phyloP scores from a whole-genome alignment of 1,140 invertebrate genomes.

The Bombus pyrosoma region DNA sequence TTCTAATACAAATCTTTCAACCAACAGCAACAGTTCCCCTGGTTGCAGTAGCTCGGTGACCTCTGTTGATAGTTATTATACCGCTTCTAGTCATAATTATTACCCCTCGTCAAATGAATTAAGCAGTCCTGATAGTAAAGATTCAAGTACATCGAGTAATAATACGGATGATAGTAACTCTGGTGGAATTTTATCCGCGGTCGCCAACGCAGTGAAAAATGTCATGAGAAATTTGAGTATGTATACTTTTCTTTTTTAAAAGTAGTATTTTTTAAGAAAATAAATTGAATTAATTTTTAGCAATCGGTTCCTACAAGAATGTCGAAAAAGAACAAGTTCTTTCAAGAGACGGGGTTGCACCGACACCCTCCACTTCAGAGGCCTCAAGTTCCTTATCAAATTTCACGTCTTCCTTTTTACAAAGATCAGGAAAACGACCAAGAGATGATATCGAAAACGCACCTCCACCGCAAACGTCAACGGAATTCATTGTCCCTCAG shows the following conservation, averaged over 20 bases:
- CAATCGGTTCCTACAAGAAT: background rate
- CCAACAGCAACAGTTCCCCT: background rate
- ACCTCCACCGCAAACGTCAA: background rate
- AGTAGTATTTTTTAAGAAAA: no score
- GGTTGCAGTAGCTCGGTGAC: conserved; percentile 24
- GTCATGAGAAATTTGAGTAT: conserved; percentile 74
- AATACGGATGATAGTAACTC: background rate
- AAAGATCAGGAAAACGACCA: conserved; percentile 42
- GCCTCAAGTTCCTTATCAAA: background rate
- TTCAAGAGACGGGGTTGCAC: no score
- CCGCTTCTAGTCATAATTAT: conserved; percentile 42
- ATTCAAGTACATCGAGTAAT: conserved; percentile 17
- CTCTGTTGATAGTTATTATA: conserved; percentile 61
- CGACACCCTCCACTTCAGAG: background rate
- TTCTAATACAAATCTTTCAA: background rate
- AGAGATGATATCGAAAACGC: conserved; percentile 31
- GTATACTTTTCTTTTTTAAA: background rate
- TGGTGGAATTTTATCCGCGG: conserved; percentile 67
- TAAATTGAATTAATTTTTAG: background rate
- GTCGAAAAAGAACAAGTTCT: background rate
- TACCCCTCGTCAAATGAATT: background rate
- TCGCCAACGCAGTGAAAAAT: conserved; percentile 71
- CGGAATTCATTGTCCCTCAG: background rate
- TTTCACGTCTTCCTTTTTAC: background rate
- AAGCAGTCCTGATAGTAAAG: no score